phyloP scores from a whole-genome alignment of 2,888 invertebrate species.

The Schizotus pectinicornis region DNA sequence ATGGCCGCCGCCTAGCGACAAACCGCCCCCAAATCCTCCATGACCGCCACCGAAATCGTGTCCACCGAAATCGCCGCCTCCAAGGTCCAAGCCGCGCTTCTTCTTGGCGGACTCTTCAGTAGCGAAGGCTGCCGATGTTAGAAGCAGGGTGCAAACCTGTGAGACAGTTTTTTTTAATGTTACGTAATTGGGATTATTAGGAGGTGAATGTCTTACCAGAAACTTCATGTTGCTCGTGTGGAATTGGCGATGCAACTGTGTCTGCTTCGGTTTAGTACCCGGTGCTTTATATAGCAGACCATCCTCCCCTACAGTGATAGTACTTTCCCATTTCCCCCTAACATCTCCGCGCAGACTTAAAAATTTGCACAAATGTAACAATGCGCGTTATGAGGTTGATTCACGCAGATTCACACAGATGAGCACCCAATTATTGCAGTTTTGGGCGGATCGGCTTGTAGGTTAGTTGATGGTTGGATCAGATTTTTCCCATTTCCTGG shows the following conservation, averaged over 20 bases:
- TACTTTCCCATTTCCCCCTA: slow-evolving; percentile 46
- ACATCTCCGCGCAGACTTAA: slow-evolving; percentile 22
- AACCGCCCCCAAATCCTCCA: too few relatives aligned
- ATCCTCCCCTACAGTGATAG: slow-evolving; percentile 48
- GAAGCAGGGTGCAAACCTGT: slow-evolving; percentile 43
- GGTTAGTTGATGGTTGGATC: too few relatives aligned
- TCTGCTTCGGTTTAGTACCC: slow-evolving; percentile 39
- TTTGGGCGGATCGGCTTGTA: background rate
- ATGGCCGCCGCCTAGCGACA: slow-evolving; percentile 15
- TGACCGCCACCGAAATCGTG: slow-evolving; percentile 22
- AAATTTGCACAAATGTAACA: slow-evolving; percentile 22
- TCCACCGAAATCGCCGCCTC: slow-evolving; percentile 33
- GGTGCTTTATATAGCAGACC: slow-evolving; percentile 42
- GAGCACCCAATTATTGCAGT: background rate
- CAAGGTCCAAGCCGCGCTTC: slow-evolving; percentile 44
- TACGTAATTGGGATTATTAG: slow-evolving; percentile 6
- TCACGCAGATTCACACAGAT: slow-evolving; percentile 9
- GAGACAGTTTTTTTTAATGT: slow-evolving; percentile 5
- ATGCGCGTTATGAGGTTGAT: background rate
- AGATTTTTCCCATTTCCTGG: too few relatives aligned
- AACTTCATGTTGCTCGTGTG: slow-evolving; percentile 44
- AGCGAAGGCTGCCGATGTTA: slow-evolving; percentile 41
- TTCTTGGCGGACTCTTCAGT: slow-evolving; percentile 38
- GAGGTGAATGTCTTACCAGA: slow-evolving; percentile 40
- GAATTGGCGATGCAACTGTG: slow-evolving; percentile 43